Evolutionary conservation across 2,888 invertebrate species (phyloP).

Genomic region (Biston stratarius): DNA sequence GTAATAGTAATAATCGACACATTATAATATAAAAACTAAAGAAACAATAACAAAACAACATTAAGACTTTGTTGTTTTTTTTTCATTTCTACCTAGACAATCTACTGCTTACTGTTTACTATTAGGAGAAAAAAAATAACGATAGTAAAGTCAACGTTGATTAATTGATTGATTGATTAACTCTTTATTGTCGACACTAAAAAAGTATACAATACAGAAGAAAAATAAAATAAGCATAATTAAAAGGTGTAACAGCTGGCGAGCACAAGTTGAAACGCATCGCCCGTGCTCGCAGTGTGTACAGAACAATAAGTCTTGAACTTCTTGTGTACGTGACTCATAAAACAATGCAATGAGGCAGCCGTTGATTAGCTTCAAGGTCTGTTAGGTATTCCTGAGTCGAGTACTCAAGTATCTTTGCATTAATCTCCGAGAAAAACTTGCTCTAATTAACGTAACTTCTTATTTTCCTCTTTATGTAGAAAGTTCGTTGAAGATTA

Average conservation of each 20-base stretch:
- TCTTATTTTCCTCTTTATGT: slow-evolving; percentile 6
- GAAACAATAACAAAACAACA: no score
- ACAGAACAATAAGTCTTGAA: slow-evolving; percentile 24
- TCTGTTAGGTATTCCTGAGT: slow-evolving; percentile 14
- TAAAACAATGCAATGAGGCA: slow-evolving; percentile 40
- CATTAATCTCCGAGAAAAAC: slow-evolving; percentile 13
- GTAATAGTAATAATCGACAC: no score
- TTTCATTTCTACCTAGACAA: no score
- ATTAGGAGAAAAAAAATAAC: no score
- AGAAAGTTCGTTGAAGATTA: not conserved
- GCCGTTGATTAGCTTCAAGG: slow-evolving; percentile 45
- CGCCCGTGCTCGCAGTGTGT: slow-evolving; percentile 29
- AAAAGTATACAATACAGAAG: no score
- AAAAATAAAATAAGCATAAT: no score
- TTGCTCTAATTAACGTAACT: slow-evolving; percentile 4
- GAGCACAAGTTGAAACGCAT: slow-evolving; percentile 2
- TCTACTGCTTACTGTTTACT: no score
- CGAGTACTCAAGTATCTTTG: slow-evolving; percentile 27
- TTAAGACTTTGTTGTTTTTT: no score
- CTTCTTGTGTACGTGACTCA: slow-evolving; percentile 43
- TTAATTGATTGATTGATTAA: no score
- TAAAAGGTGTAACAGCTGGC: not conserved
- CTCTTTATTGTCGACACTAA: no score
- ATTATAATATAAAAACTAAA: no score
- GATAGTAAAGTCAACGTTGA: no score